Evolutionary conservation across 2,113 vertebrate species (phyloP), one percentile per base, ranked within the genome.

Genomic region (Pygoscelis antarcticus): DNA sequence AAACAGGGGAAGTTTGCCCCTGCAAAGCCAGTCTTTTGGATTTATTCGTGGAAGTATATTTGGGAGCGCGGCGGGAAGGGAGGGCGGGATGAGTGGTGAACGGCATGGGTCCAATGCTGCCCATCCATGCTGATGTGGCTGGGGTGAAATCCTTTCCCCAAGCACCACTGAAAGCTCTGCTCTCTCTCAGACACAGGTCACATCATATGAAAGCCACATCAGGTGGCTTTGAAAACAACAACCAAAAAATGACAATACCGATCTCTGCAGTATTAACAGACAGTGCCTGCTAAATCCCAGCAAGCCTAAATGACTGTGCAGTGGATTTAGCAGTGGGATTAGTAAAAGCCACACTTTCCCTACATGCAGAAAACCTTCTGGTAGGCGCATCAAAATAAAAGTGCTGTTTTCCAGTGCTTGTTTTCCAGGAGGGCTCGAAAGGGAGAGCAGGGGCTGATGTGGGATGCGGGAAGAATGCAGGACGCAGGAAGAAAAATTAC

Each of bases 201-300:
- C 60, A 7, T 1, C 16, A 9, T 0, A 32, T 14, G 62, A 42
- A 38, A 75, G 78, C 70, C 62, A 60, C 86, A 57, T 8, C 69
- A 49, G 89, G 86, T 71, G 30, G 90, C 92, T 95, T 47, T 11
- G 74, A 89, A 95, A 95, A 92, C 86, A 89, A 60, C 77, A 6
- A 47, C 30, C 15, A 1, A 66, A 85, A 84, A 77, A n/a, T 71
- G 20, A 54, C 80, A 81, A 36, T 20, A 62, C 34, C 7, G 8
- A 58, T 82, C 83, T 42, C 66, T 17, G 68, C 49, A 85, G 85
- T 11, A 70, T 85, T 81, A 89, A 69, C 71, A 69, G 80, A 38
- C 58, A 82, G 69, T 9, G 77, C 90, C 81, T n/a, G 90, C 92
- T 95, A 96, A 98, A 96, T 83, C 95, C 92, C 90, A 92, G 91